Base-by-base conservation (phyloP, 2,888 invertebrate genomes). In the Ornithoptera alexandrae region DNA sequence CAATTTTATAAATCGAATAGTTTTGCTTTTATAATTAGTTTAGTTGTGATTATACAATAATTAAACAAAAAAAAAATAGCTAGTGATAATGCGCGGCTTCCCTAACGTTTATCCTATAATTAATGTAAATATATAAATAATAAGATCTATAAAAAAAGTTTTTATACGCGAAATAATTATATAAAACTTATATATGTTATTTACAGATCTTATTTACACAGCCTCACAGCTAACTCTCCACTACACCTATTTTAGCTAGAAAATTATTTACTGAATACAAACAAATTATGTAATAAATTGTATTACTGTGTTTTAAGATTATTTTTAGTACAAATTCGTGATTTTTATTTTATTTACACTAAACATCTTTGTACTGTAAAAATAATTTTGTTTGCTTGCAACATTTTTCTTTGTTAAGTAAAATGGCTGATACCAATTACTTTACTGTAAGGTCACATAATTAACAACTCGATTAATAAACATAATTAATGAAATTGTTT, bases 361-460 rank as follows among this genome's bases (percentile, higher is more conserved):
- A 63, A 70, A 74, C 70, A 46, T 46, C 4, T 46, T 15, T 72
- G 74, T 77, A 79, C 78, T 83, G 87, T 89, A 88, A 12, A 89
- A 86, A 79, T 77, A 72, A 74, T 74, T 81, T 78, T 79, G 79
- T 79, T 78, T 75, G 79, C 77, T 81, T 81, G 78, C 77, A 81
- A 78, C 78, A 78, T 76, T 75, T 71, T 74, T 72, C 72, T 80
- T 77, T 74, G 75, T 75, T 77, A 70, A 77, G 81, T 82, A 76
- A 75, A 83, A 85, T 78, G 85, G 87, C 88, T 88, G 86, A 89
- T 89, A 91, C 91, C 91, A 90, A 87, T 87, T 84, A 85, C 79
- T 85, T 80, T 86, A 84, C 71, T 71, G 62, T 90, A 87, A 88
- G 88, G 85, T 87, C 87, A 86, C 86, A 86, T 83, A n/a, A 76